phyloP scores from a whole-genome alignment of 2,888 invertebrate genomes.

The Stenurella melanura region DNA sequence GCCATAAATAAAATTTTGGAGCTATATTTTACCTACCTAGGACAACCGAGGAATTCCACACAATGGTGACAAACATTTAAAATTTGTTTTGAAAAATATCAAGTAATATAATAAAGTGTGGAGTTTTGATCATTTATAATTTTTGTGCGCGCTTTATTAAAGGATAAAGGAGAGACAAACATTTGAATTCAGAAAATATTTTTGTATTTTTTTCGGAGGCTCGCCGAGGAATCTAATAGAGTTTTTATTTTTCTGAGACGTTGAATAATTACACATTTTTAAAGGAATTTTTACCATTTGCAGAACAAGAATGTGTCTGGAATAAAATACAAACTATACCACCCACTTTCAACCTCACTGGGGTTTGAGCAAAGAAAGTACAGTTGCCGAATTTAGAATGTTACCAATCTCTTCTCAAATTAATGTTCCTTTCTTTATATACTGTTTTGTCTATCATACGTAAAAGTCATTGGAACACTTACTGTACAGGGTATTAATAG shows the following conservation, averaged over 20 bases:
- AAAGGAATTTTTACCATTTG: not conserved
- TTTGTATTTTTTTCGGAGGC: not conserved
- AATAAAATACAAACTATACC: not conserved
- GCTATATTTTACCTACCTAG: constrained; percentile 4
- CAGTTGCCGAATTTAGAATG: no score
- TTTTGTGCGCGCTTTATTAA: not conserved
- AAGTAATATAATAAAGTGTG: constrained; percentile 11
- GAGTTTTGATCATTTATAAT: constrained; percentile 5
- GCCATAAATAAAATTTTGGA: constrained; percentile 17
- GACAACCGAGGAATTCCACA: constrained; percentile 19
- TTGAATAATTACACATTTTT: not conserved
- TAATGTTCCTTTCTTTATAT: no score
- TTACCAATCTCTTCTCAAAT: no score
- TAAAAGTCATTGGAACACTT: no score
- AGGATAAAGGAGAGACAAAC: not conserved
- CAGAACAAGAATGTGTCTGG: not conserved
- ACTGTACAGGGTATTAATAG: no score
- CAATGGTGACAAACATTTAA: constrained; percentile 19
- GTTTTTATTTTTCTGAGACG: not conserved
- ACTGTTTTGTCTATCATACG: no score
- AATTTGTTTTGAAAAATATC: constrained; percentile 3
- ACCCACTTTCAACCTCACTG: not conserved
- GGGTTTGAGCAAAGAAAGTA: no score
- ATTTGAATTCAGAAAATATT: not conserved
- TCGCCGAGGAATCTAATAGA: not conserved